These are phyloP conservation scores for Pluvialis apricaria DNA, from an alignment of 2,113 vertebrate species.

Conservation along the genomic window DNA sequence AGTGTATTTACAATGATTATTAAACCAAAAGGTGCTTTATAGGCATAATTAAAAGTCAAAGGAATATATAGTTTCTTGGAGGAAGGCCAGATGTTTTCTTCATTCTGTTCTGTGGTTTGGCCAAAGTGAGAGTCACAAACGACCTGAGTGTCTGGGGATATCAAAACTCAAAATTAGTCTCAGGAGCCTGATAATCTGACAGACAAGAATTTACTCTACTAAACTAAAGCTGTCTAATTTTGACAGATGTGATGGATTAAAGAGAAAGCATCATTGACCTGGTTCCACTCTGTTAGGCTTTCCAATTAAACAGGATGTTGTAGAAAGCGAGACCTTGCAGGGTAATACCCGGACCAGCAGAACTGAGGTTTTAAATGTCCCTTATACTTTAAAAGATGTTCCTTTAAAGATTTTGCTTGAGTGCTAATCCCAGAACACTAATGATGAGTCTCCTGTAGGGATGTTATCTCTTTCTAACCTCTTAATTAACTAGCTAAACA, in stretches of 20 bases:
- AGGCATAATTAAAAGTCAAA: neutral
- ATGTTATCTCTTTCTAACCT: constrained; percentile 11
- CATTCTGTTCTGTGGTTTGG: neutral
- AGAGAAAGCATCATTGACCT: constrained; percentile 58
- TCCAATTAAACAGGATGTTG: constrained; percentile 59
- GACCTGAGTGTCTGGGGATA: neutral
- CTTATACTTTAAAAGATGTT: neutral
- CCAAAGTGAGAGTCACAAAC: neutral
- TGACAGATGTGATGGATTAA: constrained; percentile 47
- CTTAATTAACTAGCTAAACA: constrained; percentile 51
- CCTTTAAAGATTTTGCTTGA: neutral
- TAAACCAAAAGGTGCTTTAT: neutral
- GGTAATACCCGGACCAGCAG: neutral
- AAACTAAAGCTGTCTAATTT: constrained; percentile 47
- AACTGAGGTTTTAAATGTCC: neutral
- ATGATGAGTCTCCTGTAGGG: neutral
- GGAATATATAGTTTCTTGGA: neutral
- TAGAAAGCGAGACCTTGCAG: constrained; percentile 49
- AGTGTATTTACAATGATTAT: neutral
- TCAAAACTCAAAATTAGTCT: constrained; percentile 6
- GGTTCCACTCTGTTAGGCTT: constrained; percentile 61
- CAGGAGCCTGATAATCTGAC: neutral
- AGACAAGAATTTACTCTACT: constrained; percentile 56
- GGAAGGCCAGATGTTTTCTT: neutral
- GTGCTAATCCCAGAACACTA: neutral